Conservation (phyloP, 2,888 invertebrate genomes). For the Brachycybe producta region DNA sequence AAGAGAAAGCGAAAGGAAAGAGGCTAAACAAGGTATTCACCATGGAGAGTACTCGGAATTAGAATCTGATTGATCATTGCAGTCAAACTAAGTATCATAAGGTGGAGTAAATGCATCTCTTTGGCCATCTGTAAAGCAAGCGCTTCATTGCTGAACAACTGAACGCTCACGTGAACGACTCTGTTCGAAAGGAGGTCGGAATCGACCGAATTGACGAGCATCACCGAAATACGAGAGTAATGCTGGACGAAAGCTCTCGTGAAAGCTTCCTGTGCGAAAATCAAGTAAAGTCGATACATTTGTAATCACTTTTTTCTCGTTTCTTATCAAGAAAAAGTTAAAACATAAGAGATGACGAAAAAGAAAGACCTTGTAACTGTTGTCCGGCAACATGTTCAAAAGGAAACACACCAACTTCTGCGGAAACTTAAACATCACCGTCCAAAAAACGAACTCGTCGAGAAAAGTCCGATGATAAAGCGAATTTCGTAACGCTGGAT, state of each 20-base stretch:
- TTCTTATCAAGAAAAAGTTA: not conserved
- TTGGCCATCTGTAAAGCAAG: constrained; percentile 82
- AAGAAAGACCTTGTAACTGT: constrained; percentile 66
- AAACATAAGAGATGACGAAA: constrained; percentile 1
- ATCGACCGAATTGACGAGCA: constrained; percentile 70
- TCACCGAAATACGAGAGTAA: constrained; percentile 85
- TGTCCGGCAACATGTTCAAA: constrained; percentile 87
- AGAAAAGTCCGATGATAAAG: constrained; percentile 70
- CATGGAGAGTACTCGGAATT: constrained; percentile 71
- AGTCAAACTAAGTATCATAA: constrained; percentile 79
- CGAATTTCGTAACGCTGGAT: constrained; percentile 47
- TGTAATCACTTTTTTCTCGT: not conserved
- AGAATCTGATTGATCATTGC: constrained; percentile 88
- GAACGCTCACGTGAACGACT: constrained; percentile 92
- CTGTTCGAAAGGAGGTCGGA: constrained; percentile 87
- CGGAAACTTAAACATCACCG: constrained; percentile 91
- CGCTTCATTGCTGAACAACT: constrained; percentile 87
- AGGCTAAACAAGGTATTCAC: constrained; percentile 37
- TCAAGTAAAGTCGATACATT: not conserved
- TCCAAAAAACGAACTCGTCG: constrained; percentile 97
- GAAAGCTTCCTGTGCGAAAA: constrained; percentile 54
- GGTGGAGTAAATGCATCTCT: constrained; percentile 74
- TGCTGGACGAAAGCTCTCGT: constrained; percentile 90
- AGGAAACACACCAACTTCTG: constrained; percentile 90
- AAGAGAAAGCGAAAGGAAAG: not conserved